Conservation (phyloP, 1,140 invertebrate genomes). For the Caenorhabditis tropicalis region DNA sequence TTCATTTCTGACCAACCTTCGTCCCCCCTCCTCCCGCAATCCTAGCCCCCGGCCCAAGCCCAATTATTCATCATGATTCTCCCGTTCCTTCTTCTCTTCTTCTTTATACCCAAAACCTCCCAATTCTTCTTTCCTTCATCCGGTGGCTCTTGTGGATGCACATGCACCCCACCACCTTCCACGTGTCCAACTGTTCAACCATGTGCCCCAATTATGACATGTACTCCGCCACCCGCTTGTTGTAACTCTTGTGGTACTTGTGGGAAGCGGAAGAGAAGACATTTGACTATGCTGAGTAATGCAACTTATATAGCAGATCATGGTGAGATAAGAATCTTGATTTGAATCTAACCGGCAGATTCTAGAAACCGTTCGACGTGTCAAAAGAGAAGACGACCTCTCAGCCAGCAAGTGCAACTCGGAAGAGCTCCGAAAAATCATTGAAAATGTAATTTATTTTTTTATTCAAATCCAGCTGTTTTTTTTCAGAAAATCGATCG, state of each 20-base stretch:
- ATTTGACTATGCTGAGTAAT: conserved; percentile 15
- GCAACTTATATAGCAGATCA: conserved; percentile 28
- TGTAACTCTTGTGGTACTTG: conserved; percentile 41
- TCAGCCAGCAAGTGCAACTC: background rate
- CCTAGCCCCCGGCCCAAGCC: too few relatives aligned
- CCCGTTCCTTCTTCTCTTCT: background rate
- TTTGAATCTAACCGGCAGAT: too few relatives aligned
- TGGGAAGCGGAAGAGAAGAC: conserved; percentile 10
- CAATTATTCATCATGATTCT: background rate
- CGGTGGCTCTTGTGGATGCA: conserved; percentile 33
- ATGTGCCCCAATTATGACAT: conserved; percentile 34
- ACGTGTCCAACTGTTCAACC: conserved; percentile 17
- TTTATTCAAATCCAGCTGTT: background rate
- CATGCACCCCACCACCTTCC: background rate
- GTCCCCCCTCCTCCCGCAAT: too few relatives aligned
- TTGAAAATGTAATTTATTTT: background rate
- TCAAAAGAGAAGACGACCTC: conserved; percentile 6
- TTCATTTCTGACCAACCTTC: background rate
- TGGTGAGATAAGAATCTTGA: background rate
- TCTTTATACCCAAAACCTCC: background rate
- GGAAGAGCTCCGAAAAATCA: background rate
- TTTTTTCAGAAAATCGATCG: conserved; percentile 49
- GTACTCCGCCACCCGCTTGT: conserved; percentile 3
- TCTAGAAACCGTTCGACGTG: background rate
- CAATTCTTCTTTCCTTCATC: background rate